Conservation (phyloP, 2,888 invertebrate genomes). For the Phyllotreta cruciferae region DNA sequence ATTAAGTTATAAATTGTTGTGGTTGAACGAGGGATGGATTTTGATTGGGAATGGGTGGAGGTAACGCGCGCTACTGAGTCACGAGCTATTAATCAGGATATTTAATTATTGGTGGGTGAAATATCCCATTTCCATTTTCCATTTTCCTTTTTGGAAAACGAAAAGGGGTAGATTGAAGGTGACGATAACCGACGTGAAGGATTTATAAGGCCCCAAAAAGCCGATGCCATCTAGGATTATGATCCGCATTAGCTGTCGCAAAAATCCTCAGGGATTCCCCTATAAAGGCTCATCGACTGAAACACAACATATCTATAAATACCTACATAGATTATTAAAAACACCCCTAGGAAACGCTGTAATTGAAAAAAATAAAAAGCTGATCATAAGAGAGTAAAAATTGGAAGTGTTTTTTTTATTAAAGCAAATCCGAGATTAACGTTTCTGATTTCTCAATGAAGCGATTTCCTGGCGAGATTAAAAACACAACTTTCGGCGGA, state of each 20-base stretch:
- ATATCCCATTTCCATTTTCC: conserved; percentile 51
- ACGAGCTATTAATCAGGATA: conserved; percentile 53
- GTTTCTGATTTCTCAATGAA: no score
- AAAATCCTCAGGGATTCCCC: conserved; percentile 19
- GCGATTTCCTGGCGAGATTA: no score
- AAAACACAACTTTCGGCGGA: no score
- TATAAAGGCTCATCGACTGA: conserved; percentile 4
- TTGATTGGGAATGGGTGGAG: no score
- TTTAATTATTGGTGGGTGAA: conserved; percentile 55
- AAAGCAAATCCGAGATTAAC: no score
- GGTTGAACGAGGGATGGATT: no score
- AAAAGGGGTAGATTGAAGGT: conserved; percentile 46
- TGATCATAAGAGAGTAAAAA: no score
- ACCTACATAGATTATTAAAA: no score
- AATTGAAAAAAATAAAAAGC: no score
- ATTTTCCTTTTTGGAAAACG: conserved; percentile 32
- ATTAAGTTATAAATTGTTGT: conserved; percentile 18
- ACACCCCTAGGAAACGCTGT: no score
- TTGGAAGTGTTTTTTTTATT: no score
- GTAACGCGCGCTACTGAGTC: conserved; percentile 25
- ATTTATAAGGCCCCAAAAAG: conserved; percentile 35
- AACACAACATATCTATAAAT: not conserved
- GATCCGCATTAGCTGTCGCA: conserved; percentile 14
- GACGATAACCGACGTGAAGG: conserved; percentile 44
- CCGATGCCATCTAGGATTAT: conserved; percentile 22